phyloP scores from a whole-genome alignment of 2,888 invertebrate species.

The Caenorhabditis angaria region DNA sequence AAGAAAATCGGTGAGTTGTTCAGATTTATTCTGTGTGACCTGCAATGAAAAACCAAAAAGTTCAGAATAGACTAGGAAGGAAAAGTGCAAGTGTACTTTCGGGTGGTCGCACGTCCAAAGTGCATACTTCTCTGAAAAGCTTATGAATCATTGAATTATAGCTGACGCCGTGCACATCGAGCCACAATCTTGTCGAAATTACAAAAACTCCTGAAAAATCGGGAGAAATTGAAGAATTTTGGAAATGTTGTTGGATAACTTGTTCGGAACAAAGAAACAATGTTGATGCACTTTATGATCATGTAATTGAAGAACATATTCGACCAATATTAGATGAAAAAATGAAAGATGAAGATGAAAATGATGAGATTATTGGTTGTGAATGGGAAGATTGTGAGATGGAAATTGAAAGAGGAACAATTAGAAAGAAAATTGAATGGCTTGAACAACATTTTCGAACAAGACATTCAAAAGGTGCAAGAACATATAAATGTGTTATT shows the following conservation, averaged over 20 bases:
- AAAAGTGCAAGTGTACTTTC: background rate
- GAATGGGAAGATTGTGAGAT: constrained; percentile 10
- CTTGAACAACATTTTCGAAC: constrained; percentile 6
- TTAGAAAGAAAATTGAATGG: constrained; percentile 4
- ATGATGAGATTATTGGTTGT: background rate
- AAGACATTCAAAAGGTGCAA: background rate
- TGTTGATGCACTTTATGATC: background rate
- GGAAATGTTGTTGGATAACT: background rate
- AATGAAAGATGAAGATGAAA: background rate
- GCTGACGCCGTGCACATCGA: background rate
- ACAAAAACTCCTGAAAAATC: background rate
- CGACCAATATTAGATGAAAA: background rate
- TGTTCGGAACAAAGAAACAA: background rate
- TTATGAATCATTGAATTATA: too few relatives aligned
- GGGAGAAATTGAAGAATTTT: background rate
- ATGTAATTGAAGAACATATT: background rate
- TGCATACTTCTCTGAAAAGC: too few relatives aligned
- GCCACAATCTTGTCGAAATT: background rate
- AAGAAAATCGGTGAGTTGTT: too few relatives aligned
- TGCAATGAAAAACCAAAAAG: background rate
- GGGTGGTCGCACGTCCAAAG: background rate
- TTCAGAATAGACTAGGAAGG: too few relatives aligned
- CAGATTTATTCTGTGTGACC: background rate
- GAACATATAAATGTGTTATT: background rate
- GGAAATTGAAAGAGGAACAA: background rate